Evolutionary conservation across 2,888 invertebrate genomes (phyloP), one percentile per base, ranked within the genome.

Genomic region (Chelonus formosanus): DNA sequence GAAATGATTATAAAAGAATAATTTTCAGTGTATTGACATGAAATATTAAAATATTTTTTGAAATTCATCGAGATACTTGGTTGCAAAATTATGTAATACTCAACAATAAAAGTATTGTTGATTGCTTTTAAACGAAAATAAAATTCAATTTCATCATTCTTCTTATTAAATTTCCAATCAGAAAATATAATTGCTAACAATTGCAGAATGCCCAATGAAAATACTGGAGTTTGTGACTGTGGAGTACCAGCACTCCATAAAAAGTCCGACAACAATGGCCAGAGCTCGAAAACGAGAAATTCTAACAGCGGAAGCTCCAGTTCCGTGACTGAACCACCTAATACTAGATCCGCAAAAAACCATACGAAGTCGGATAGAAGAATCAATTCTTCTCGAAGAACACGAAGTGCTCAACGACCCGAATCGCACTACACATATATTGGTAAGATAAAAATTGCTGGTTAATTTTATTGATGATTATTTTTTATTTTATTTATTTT

Each of bases 381-480:
- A 47, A 67, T 78, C 50, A 80, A 78, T 69, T 75, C 79, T 3
- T 75, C 80, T 64, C 74, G 83, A 60, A 76, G 84, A 67, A 77
- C 81, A 43, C 76, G 82, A 61, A 84, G 84, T 69, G 84, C 83
- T 20, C 83, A 83, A 43, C 75, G 82, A 66, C 74, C 78, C 8
- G 82, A 80, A 63, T 79, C 82, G 3, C 82, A 84, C 71, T 83
- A 84, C 56, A 83, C 83, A 34, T 83, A 83, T 43, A 84, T 83
- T 52, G 83, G 83, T 84, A 34, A 67, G 40, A 75, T 69, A 20
- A 20, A 20, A 20, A 20, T 20, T 20, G 20, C 20, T 20, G 20
- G 20, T 20, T 20, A 20, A 20, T 20, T 20, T 20, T 20, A 20
- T 20, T 2, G 20, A 20, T 20, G 20, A 20, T 20, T 20, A 20